phyloP scores from a whole-genome alignment of 2,113 vertebrate species.

The Marmota flaviventris region DNA sequence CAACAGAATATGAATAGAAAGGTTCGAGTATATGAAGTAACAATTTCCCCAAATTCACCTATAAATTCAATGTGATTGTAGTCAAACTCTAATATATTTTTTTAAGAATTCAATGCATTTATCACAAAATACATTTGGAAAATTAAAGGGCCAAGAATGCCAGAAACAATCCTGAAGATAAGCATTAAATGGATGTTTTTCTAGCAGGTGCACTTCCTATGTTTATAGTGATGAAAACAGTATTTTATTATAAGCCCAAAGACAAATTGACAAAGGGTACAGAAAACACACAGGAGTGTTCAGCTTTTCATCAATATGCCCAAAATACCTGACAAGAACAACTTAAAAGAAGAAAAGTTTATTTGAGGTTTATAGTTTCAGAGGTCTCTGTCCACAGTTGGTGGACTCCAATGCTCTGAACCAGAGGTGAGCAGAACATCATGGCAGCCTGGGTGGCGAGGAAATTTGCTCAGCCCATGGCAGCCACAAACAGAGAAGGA shows the following conservation, averaged over 20 bases:
- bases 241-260: not conserved
- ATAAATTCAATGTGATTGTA: not conserved
- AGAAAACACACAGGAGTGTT: not conserved
- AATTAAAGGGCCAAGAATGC: not conserved
- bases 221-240: not conserved
- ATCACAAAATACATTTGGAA: constrained; percentile 12
- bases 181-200: not conserved
- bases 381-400: no score
- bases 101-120: not conserved
- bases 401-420: no score
- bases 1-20: not conserved
- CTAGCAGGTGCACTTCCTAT: not conserved
- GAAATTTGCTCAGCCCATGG: no score
- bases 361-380: no score
- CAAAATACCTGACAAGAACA: no score
- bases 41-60: not conserved
- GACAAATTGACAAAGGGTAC: not conserved
- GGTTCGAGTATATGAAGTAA: not conserved
- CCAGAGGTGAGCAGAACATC: no score
- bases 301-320: no score
- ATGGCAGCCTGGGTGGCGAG: no score
- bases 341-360: no score
- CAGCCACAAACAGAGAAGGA: no score
- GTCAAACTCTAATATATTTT: not conserved
- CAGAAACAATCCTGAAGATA: not conserved